Conservation (phyloP, 2,888 invertebrate species). For the Sisyra nigra region DNA sequence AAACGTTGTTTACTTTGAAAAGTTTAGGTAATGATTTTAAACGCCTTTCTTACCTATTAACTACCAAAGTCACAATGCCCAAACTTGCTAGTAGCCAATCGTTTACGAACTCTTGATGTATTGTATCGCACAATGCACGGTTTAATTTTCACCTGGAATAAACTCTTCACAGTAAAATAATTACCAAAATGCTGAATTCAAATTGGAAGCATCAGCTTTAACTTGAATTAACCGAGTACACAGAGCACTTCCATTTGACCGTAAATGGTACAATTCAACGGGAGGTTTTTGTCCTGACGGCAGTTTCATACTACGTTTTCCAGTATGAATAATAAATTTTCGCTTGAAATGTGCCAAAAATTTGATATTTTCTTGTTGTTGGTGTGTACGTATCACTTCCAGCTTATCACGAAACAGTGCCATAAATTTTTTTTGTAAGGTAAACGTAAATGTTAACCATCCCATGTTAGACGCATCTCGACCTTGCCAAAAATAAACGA, state of each 20-base stretch:
- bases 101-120: no score
- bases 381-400: slow-evolving; percentile 91
- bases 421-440: slow-evolving; percentile 82
- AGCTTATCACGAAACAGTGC: slow-evolving; percentile 73
- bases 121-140: no score
- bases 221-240: slow-evolving; percentile 88
- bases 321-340: slow-evolving; percentile 83
- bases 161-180: slow-evolving; percentile 13
- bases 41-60: slow-evolving; percentile 1
- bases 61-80: not conserved
- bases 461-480: slow-evolving; percentile 97
- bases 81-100: slow-evolving; percentile 1
- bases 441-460: slow-evolving; percentile 98
- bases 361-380: slow-evolving; percentile 96
- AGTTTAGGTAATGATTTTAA: no score
- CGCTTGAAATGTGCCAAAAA: slow-evolving; percentile 95
- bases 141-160: no score
- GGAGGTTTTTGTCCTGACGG: slow-evolving; percentile 27
- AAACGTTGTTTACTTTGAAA: no score
- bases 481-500: slow-evolving; percentile 99
- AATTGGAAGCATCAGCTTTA: slow-evolving; percentile 60
- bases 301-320: slow-evolving; percentile 49
- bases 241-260: slow-evolving; percentile 89
- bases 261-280: slow-evolving; percentile 86
- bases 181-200: slow-evolving; percentile 94